phyloP scores from a whole-genome alignment of 2,113 vertebrate species.

The Trogon melanurus region DNA sequence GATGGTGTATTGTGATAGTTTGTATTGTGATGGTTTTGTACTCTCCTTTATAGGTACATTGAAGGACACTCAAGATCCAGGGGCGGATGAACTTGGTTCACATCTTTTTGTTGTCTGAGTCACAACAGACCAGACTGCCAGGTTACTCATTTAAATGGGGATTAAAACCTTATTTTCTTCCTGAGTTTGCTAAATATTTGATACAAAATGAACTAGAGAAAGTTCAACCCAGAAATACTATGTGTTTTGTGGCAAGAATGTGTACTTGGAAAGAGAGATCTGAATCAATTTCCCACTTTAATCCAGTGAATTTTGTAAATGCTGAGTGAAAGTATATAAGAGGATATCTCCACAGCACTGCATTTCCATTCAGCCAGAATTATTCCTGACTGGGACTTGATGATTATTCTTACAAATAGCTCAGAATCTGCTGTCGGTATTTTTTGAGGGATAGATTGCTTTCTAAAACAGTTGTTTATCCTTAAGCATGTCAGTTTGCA shows the following conservation, averaged over 20 bases:
- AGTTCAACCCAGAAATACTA: not conserved
- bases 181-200: not conserved
- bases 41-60: not conserved
- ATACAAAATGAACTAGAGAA: not conserved
- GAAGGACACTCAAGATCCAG: not conserved
- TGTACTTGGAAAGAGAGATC: not conserved
- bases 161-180: not conserved
- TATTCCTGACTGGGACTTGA: not conserved
- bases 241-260: not conserved
- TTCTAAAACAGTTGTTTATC: not conserved
- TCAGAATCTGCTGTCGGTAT: not conserved
- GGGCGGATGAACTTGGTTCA: not conserved
- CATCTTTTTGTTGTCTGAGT: not conserved
- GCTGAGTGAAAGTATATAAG: not conserved
- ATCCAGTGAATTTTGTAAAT: not conserved
- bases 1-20: not conserved
- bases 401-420: not conserved
- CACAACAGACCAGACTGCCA: not conserved
- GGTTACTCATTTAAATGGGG: not conserved
- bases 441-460: not conserved
- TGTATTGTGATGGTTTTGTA: not conserved
- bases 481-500: not conserved
- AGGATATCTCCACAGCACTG: not conserved
- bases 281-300: not conserved
- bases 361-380: not conserved